These are phyloP conservation scores for Thunnus maccoyii DNA, from an alignment of 2,113 vertebrate genomes.

Conservation along the genomic window DNA sequence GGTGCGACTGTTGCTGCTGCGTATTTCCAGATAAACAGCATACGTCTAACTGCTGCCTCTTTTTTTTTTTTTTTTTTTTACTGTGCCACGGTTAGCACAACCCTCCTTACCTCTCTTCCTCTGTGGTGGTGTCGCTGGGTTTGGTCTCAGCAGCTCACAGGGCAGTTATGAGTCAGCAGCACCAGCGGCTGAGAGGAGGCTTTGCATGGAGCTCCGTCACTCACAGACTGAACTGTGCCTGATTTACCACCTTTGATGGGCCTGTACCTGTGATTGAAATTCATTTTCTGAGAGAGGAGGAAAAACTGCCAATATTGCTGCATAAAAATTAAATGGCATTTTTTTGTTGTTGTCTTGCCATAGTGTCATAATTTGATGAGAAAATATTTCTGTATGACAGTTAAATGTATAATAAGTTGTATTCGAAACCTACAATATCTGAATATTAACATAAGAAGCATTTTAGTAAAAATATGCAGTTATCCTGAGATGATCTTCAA, in stretches of 20 bases:
- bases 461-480: too few species aligned
- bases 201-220: constrained; percentile 60
- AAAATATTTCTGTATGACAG: not conserved
- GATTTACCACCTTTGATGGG: constrained; percentile 19
- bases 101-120: constrained; percentile 24
- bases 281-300: too few species aligned
- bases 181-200: constrained; percentile 61
- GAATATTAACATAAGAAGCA: too few species aligned
- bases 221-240: constrained; percentile 41
- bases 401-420: not conserved
- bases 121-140: constrained; percentile 48
- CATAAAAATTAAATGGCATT: not conserved
- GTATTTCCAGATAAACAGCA: constrained; percentile 49
- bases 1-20: constrained; percentile 28
- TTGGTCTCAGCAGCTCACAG: constrained; percentile 60
- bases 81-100: constrained; percentile 12
- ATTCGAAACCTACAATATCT: not conserved
- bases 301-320: not conserved
- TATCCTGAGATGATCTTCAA: not conserved
- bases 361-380: too few species aligned
- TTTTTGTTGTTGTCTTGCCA: not conserved
- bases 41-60: constrained; percentile 21
- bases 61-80: not conserved
- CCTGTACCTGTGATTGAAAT: not conserved
- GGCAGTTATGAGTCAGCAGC: constrained; percentile 81